Conservation (phyloP, 2,888 invertebrate species). For the Drosophila phalerata region DNA sequence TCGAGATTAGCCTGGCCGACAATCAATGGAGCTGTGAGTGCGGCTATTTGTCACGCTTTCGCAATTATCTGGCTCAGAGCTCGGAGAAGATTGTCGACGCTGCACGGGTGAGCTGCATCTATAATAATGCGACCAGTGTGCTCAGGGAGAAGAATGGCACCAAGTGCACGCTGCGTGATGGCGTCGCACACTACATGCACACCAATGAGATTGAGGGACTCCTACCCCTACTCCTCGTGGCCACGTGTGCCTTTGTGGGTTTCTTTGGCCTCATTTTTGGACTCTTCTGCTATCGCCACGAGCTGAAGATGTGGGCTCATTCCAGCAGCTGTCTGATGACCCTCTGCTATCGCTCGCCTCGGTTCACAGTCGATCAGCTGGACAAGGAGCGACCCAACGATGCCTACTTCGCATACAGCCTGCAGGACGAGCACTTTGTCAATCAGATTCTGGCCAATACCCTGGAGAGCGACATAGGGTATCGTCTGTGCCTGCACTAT, state of each 20-base stretch:
- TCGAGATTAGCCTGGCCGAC: slow-evolving; percentile 93
- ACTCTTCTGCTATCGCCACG: slow-evolving; percentile 92
- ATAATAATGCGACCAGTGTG: slow-evolving; percentile 90
- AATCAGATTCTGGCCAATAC: slow-evolving; percentile 95
- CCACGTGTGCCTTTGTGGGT: slow-evolving; percentile 91
- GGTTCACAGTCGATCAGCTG: slow-evolving; percentile 86
- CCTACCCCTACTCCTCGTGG: slow-evolving; percentile 91
- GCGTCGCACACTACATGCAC: slow-evolving; percentile 90
- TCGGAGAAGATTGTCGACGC: slow-evolving; percentile 93
- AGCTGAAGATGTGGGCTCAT: slow-evolving; percentile 94
- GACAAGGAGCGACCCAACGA: slow-evolving; percentile 94
- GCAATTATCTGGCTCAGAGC: slow-evolving; percentile 92
- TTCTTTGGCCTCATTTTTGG: slow-evolving; percentile 92
- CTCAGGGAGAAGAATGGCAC: slow-evolving; percentile 92
- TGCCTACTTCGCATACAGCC: slow-evolving; percentile 97
- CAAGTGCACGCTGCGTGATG: slow-evolving; percentile 90
- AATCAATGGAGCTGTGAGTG: slow-evolving; percentile 98
- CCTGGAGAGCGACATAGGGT: slow-evolving; percentile 93
- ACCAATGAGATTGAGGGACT: slow-evolving; percentile 90
- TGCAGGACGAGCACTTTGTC: slow-evolving; percentile 96
- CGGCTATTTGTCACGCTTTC: slow-evolving; percentile 91
- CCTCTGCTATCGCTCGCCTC: slow-evolving; percentile 93
- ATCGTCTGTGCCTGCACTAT: slow-evolving; percentile 95
- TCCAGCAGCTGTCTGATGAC: slow-evolving; percentile 93
- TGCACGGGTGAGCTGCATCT: slow-evolving; percentile 91